Evolutionary conservation across 2,888 invertebrate species (phyloP).

Genomic region (Sphecodes monilicornis): DNA sequence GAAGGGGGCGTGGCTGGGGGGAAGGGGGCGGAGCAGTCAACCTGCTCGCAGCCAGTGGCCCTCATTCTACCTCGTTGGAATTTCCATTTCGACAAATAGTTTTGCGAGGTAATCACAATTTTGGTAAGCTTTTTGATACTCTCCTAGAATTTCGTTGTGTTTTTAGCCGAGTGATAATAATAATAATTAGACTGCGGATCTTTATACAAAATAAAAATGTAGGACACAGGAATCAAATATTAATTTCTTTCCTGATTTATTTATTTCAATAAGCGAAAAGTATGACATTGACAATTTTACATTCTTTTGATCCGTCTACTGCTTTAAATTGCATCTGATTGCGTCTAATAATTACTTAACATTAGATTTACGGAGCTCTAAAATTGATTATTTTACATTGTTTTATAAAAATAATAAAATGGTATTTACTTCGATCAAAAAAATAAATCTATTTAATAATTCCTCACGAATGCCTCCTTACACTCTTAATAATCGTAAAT

Average conservation of each 20-base stretch:
- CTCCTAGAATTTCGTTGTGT: neutral
- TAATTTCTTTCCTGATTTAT: neutral
- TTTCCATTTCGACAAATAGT: slow-evolving; percentile 31
- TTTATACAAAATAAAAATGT: neutral
- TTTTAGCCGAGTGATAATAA: neutral
- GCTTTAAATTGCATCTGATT: neutral
- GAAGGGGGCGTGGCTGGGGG: slow-evolving; percentile 63
- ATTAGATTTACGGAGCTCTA: no score
- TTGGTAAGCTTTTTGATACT: neutral
- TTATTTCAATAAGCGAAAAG: neutral
- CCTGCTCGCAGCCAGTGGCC: slow-evolving; percentile 80
- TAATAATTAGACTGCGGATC: neutral
- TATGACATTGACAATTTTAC: neutral
- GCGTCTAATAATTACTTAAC: no score
- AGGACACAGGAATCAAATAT: neutral
- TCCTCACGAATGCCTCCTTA: no score
- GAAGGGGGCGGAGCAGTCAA: slow-evolving; percentile 77
- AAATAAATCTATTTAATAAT: no score
- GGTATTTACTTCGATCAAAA: no score
- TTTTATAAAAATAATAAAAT: no score
- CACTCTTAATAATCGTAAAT: no score
- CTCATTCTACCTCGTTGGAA: slow-evolving; percentile 70
- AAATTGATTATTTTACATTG: no score
- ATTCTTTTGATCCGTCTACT: neutral
- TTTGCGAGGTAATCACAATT: neutral